Conservation (phyloP, 1,140 invertebrate species). For the Drosophila seguyi region DNA sequence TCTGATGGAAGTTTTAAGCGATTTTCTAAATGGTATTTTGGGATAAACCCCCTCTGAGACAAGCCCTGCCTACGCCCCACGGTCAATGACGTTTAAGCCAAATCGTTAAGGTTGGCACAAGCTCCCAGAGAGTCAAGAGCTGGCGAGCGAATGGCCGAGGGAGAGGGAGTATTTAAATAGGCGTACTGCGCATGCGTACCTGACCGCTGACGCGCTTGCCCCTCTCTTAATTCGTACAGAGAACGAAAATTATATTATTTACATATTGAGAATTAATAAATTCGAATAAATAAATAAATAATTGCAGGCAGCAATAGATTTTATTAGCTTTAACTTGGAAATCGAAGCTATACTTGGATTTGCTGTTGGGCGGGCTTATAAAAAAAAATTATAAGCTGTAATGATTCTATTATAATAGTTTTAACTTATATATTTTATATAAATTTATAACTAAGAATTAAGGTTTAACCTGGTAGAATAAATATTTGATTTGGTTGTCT, state of each 20-base stretch:
- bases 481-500: not conserved
- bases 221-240: conserved; percentile 11
- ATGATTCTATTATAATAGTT: not conserved
- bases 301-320: not conserved
- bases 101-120: conserved; percentile 7
- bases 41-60: not conserved
- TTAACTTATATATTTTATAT: not conserved
- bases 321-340: not conserved
- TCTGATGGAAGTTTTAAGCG: not conserved
- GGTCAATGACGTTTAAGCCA: conserved; percentile 17
- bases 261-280: not conserved
- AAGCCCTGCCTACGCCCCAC: conserved; percentile 11
- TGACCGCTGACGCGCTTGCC: conserved; percentile 7
- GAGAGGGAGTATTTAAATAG: conserved; percentile 9
- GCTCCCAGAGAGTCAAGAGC: not conserved
- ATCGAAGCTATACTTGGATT: not conserved
- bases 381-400: not conserved
- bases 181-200: conserved; percentile 21
- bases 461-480: not conserved
- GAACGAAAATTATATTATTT: conserved; percentile 1
- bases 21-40: not conserved
- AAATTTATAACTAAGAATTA: not conserved
- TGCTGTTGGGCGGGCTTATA: not conserved
- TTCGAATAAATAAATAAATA: not conserved
- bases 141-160: too few species aligned